Evolutionary conservation across 2,888 invertebrate genomes (phyloP), one percentile per base, ranked within the genome.

Genomic region (Drosophila peninsularis): DNA sequence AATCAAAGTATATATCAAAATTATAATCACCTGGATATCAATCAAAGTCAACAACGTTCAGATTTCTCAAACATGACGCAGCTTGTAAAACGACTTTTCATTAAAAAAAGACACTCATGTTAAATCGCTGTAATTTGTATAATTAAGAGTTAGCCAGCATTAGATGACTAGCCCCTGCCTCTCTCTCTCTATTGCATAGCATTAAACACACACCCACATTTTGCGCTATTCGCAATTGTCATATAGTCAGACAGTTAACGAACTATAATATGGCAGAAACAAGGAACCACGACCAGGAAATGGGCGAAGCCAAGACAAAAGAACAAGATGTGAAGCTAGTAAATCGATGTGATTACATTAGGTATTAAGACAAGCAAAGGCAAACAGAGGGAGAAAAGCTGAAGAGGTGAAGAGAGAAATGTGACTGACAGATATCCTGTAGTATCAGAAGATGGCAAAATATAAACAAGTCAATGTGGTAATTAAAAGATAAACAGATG

Each of bases 281-380:
- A 32, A 24, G 49, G 27, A 19, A 36, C 13, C 27, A 9, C 37
- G 58, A 53, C 66, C 53, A 80, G 62, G 63, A 78, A 80, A 37
- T 47, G n/a, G 19, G 7, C 30, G 30, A 56, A 36, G 27, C 41
- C 19, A 37, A 42, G 41, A 14, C 19, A 14, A 42, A 39, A 27
- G 47, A 50, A 55, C 39, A 10, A 55, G 34, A 52, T 56, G 72
- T 55, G 67, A 47, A 45, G 21, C 17, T 27, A 3, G 45, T 53
- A 71, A 86, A 86, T 83, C 83, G 83, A 86, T 69, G 78, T 65
- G 78, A 83, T 83, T 86, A 82, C 64, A 78, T 75, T 60, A 49
- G 63, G 62, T 64, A 61, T 71, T 80, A 66, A 45, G 44, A 56
- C 27, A 42, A 63, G 42, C 9, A 41, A n/a, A 9, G 37, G 14